Conservation (phyloP, 2,113 vertebrate genomes). For the Sinocyclocheilus rhinocerous region DNA sequence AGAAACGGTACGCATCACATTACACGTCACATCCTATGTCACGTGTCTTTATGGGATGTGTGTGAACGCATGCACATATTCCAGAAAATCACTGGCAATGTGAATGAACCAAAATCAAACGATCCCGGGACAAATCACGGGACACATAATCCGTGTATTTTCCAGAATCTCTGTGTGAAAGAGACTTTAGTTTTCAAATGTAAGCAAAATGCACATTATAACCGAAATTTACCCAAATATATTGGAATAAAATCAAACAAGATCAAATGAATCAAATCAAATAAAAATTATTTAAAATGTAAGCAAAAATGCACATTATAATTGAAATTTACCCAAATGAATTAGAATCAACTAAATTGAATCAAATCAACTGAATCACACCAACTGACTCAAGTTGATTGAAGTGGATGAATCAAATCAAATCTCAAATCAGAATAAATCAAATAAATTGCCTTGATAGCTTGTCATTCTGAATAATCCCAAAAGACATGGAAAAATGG, state of each 20-base stretch:
- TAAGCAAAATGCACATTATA: neutral
- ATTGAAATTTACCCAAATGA: neutral
- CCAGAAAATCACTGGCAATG: no score
- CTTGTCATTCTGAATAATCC: neutral
- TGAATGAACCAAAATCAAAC: no score
- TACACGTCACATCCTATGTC: no score
- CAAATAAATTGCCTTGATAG: neutral
- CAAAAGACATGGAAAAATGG: neutral
- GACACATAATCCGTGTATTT: neutral
- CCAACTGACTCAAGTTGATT: neutral
- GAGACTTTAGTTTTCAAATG: neutral
- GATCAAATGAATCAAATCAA: neutral
- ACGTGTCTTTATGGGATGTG: no score
- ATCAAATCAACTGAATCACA: neutral
- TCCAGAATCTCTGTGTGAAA: no score
- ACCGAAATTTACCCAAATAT: neutral
- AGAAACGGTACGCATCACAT: no score
- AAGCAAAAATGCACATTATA: neutral
- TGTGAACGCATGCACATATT: no score
- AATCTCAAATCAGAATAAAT: neutral
- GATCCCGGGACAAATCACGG: neutral
- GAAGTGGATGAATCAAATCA: neutral
- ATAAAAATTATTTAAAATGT: no score
- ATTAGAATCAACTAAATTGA: neutral
- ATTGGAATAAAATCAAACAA: neutral